These are phyloP conservation scores for Diogma glabrata DNA, from an alignment of 2,888 invertebrate species.

Conservation along the genomic window DNA sequence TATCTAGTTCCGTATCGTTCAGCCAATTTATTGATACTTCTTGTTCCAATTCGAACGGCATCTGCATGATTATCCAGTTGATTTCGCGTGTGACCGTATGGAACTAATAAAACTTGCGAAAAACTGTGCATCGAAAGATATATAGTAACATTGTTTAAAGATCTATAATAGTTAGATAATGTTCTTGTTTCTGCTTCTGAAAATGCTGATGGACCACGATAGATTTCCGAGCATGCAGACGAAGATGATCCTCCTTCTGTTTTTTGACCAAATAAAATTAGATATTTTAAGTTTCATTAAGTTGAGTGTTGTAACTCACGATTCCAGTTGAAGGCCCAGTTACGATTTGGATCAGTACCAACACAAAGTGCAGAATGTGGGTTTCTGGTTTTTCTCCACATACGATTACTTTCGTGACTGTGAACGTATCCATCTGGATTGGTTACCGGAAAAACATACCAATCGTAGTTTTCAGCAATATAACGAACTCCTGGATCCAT, in stretches of 20 bases:
- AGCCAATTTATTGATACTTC: slow-evolving; percentile 39
- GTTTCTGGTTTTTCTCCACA: slow-evolving; percentile 58
- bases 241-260: slow-evolving; percentile 41
- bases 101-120: slow-evolving; percentile 56
- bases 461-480: slow-evolving; percentile 50
- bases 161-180: slow-evolving; percentile 43
- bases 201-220: slow-evolving; percentile 42
- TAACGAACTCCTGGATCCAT: slow-evolving; percentile 38
- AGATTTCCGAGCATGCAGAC: slow-evolving; percentile 35
- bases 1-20: slow-evolving; percentile 48
- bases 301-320: no score
- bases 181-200: slow-evolving; percentile 45
- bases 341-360: slow-evolving; percentile 60
- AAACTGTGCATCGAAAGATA: slow-evolving; percentile 68
- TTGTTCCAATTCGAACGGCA: slow-evolving; percentile 35
- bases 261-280: no score
- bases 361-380: slow-evolving; percentile 34
- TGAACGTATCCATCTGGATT: slow-evolving; percentile 58
- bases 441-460: slow-evolving; percentile 53
- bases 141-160: slow-evolving; percentile 41
- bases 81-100: slow-evolving; percentile 53
- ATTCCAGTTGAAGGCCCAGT: slow-evolving; percentile 54
- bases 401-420: slow-evolving; percentile 46
- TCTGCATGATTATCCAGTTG: slow-evolving; percentile 35
- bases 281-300: no score